A percentile compares a stretch with the other conserved stretches of the same genome.
Evolutionary conservation across 1,140 invertebrate species (phyloP).

Genomic region (Zophobas morio): DNA sequence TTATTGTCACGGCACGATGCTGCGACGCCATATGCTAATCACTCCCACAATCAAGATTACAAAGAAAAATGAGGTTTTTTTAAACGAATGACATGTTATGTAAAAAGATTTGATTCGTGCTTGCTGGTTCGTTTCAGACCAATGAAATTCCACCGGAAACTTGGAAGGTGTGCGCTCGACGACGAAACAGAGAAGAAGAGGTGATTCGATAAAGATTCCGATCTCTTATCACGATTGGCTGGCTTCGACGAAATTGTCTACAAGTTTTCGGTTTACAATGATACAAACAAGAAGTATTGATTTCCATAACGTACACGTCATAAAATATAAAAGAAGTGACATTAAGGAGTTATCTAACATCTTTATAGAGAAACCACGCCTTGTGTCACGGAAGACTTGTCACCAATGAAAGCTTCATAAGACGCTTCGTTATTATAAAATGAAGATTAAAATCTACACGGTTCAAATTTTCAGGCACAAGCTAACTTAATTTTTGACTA

Average conservation of each 20-base stretch:
- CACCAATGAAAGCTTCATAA: slow-evolving; percentile 50
- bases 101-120: slow-evolving; percentile 41
- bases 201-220: slow-evolving; percentile 34
- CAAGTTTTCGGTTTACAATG: slow-evolving; percentile 8
- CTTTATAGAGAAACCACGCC: slow-evolving; percentile 50
- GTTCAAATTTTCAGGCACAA: slow-evolving; percentile 15
- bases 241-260: slow-evolving; percentile 3
- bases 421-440: slow-evolving; percentile 5
- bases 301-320: slow-evolving; percentile 11
- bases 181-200: slow-evolving; percentile 33
- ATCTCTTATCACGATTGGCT: slow-evolving; percentile 30
- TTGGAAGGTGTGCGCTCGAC: slow-evolving; percentile 40
- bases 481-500: not conserved
- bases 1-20: slow-evolving; percentile 36
- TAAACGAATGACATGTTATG: slow-evolving; percentile 28
- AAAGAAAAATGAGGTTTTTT: slow-evolving; percentile 38
- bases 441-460: slow-evolving; percentile 11
- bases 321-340: slow-evolving; percentile 47
- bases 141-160: slow-evolving; percentile 40
- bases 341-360: slow-evolving; percentile 51
- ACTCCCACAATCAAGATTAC: slow-evolving; percentile 29
- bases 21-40: slow-evolving; percentile 46
- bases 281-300: slow-evolving; percentile 23
- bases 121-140: slow-evolving; percentile 32
- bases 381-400: slow-evolving; percentile 52